phyloP scores from a whole-genome alignment of 2,888 invertebrate species.

The Boloria selene region DNA sequence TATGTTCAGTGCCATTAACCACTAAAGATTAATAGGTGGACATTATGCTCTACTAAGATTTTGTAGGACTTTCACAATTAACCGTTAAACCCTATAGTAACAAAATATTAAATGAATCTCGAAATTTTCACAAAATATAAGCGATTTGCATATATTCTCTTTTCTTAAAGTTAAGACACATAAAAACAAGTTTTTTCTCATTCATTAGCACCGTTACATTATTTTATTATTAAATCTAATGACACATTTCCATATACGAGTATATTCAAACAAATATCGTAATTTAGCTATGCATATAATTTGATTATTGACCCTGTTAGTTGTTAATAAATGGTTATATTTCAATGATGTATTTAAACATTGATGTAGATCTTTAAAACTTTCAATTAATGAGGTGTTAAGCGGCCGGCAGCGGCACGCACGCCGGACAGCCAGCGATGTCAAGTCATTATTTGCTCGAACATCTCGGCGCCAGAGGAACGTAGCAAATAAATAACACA shows the following conservation, averaged over 20 bases:
- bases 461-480: conserved; percentile 28
- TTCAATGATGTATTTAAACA: conserved; percentile 16
- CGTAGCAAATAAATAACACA: conserved; percentile 32
- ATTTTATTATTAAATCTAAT: not conserved
- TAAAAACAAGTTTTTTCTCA: not conserved
- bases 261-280: no score
- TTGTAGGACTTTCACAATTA: conserved; percentile 41
- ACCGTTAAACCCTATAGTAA: conserved; percentile 49
- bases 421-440: conserved; percentile 20
- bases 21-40: conserved; percentile 45
- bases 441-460: conserved; percentile 29
- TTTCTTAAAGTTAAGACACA: not conserved
- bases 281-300: no score
- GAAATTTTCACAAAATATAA: conserved; percentile 45
- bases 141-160: conserved; percentile 18
- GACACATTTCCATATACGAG: not conserved
- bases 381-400: conserved; percentile 36
- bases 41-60: conserved; percentile 34
- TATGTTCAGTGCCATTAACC: conserved; percentile 44
- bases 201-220: conserved; percentile 7
- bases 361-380: conserved; percentile 3
- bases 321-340: conserved; percentile 2
- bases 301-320: no score
- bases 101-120: conserved; percentile 44
- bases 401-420: conserved; percentile 23